Conservation (phyloP, 1,140 invertebrate species). For the Drosophila lowei region DNA sequence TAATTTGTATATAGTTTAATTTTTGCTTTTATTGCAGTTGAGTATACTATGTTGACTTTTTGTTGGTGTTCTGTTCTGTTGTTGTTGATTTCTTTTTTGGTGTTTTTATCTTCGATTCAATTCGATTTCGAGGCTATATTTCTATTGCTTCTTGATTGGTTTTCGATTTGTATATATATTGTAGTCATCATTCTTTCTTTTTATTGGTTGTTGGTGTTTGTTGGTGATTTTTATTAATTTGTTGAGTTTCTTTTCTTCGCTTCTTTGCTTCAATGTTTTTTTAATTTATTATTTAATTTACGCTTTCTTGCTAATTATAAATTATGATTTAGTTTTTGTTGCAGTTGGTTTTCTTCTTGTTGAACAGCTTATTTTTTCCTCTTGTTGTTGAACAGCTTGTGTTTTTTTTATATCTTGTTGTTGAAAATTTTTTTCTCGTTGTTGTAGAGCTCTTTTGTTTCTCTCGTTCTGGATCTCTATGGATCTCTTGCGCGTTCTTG, state of each 20-base stretch:
- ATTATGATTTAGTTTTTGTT: constrained; percentile 57
- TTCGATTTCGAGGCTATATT: constrained; percentile 26
- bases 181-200: constrained; percentile 4
- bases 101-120: constrained; percentile 28
- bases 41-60: constrained; percentile 78
- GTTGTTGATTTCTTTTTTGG: constrained; percentile 6
- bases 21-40: constrained; percentile 74
- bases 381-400: constrained; percentile 11
- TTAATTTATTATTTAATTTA: constrained; percentile 52
- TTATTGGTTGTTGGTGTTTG: constrained; percentile 7
- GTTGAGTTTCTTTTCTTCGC: constrained; percentile 25
- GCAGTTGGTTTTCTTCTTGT: constrained; percentile 30
- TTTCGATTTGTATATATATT: constrained; percentile 36
- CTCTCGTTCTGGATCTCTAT: neutral
- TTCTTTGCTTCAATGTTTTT: constrained; percentile 26
- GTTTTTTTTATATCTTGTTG: constrained; percentile 27
- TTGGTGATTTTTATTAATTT: constrained; percentile 1
- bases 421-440: constrained; percentile 12
- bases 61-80: constrained; percentile 13
- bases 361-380: constrained; percentile 17
- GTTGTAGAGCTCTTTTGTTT: constrained; percentile 19
- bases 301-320: constrained; percentile 70
- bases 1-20: constrained; percentile 63
- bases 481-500: constrained; percentile 8
- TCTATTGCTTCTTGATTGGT: constrained; percentile 49